Evolutionary conservation across 2,113 vertebrate species (phyloP).

Genomic region (Indicator maculatus): DNA sequence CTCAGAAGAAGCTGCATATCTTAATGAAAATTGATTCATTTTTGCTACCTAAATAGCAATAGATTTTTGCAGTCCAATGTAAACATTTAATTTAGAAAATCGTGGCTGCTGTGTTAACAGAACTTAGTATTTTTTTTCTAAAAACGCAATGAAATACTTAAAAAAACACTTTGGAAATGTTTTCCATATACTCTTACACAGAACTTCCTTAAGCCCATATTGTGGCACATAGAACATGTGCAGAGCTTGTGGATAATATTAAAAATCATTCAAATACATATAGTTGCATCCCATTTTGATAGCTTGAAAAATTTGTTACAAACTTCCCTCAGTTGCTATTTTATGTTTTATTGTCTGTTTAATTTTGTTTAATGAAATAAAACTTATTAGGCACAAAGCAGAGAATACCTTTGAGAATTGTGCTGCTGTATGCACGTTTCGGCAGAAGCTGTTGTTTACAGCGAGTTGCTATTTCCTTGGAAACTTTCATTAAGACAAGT

Average conservation of each 20-base stretch:
- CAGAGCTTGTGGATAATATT: not conserved
- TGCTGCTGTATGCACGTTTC: not conserved
- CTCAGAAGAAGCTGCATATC: not conserved
- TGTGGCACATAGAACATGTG: not conserved
- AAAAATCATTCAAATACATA: not conserved
- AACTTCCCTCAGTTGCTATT: not conserved
- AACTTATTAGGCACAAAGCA: not conserved
- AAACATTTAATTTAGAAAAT: not conserved
- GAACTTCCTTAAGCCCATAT: not conserved
- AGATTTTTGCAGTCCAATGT: not conserved
- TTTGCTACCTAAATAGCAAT: not conserved
- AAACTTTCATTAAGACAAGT: conserved; percentile 52
- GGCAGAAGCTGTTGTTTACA: conserved; percentile 10
- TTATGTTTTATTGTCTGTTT: not conserved
- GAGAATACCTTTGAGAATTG: not conserved
- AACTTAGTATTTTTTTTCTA: not conserved
- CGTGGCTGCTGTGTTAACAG: not conserved
- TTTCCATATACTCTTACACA: not conserved
- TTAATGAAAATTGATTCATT: not conserved
- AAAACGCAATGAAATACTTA: not conserved
- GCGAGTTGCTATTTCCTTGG: not conserved
- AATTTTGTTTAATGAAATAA: not conserved
- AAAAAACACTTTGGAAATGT: not conserved
- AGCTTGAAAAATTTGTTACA: not conserved
- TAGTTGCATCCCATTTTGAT: not conserved